phyloP scores from a whole-genome alignment of 2,797 vertebrate genomes.

The Hoplostethus mediterraneus region DNA sequence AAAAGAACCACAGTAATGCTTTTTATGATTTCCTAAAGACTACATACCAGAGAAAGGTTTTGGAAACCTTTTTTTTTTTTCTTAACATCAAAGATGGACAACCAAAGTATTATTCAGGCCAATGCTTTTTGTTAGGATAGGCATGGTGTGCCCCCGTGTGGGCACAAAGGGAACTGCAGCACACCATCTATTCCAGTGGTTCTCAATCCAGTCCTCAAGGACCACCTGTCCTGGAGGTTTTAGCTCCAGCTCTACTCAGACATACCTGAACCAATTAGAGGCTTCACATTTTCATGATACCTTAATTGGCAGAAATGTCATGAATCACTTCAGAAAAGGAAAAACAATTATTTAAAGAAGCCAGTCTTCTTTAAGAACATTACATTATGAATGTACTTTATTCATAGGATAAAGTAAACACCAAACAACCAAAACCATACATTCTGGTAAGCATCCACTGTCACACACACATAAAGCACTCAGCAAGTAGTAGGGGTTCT shows the following conservation, averaged over 20 bases:
- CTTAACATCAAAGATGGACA: constrained; percentile 65
- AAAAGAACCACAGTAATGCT: constrained; percentile 60
- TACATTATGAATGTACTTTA: constrained; percentile 46
- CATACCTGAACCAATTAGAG: no score
- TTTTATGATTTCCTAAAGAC: constrained; percentile 64
- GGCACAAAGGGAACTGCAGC: constrained; percentile 15
- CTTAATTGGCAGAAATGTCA: background rate
- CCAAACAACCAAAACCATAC: constrained; percentile 5
- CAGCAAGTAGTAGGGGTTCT: constrained; percentile 26
- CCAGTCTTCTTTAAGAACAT: constrained; percentile 12
- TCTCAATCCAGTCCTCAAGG: no score
- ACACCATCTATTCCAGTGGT: background rate
- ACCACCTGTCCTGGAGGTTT: no score
- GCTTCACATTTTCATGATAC: no score
- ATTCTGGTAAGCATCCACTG: constrained; percentile 41
- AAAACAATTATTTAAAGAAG: background rate
- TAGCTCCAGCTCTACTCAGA: no score
- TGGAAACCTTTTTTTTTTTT: constrained; percentile 57
- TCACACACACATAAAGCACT: constrained; percentile 46
- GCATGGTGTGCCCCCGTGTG: constrained; percentile 56
- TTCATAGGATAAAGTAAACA: constrained; percentile 51
- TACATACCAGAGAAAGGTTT: constrained; percentile 61
- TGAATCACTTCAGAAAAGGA: background rate
- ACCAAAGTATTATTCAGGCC: constrained; percentile 43
- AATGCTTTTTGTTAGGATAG: background rate